Evolutionary conservation across 2,113 vertebrate species (phyloP).

Genomic region (Aphelocoma coerulescens): DNA sequence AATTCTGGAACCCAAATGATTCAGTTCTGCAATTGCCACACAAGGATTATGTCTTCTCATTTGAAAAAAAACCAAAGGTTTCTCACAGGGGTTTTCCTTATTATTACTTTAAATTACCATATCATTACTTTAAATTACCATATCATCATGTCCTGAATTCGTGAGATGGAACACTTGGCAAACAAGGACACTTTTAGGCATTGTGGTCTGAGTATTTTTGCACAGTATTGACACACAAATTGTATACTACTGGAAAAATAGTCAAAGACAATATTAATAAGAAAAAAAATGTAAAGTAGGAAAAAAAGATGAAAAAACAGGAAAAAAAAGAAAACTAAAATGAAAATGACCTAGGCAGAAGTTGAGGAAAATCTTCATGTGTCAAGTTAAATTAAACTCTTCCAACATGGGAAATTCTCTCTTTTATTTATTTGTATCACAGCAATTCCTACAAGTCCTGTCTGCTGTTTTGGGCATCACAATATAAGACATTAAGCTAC

Average conservation of each 20-base stretch:
- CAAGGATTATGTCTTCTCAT: background rate
- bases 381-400: background rate
- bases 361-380: background rate
- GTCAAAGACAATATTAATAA: background rate
- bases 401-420: background rate
- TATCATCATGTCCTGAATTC: background rate
- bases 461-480: background rate
- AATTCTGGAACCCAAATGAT: background rate
- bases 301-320: background rate
- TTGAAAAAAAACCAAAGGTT: background rate
- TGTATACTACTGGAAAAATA: background rate
- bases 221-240: background rate
- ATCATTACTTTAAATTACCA: background rate
- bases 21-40: background rate
- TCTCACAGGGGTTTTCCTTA: background rate
- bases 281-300: background rate
- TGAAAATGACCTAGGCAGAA: background rate
- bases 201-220: background rate
- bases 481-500: background rate
- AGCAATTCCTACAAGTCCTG: accelerated
- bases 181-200: background rate
- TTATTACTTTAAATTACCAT: background rate
- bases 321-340: background rate
- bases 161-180: background rate
- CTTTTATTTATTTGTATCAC: background rate